Evolutionary conservation across 2,113 vertebrate species (phyloP).

Genomic region (Lynx canadensis): DNA sequence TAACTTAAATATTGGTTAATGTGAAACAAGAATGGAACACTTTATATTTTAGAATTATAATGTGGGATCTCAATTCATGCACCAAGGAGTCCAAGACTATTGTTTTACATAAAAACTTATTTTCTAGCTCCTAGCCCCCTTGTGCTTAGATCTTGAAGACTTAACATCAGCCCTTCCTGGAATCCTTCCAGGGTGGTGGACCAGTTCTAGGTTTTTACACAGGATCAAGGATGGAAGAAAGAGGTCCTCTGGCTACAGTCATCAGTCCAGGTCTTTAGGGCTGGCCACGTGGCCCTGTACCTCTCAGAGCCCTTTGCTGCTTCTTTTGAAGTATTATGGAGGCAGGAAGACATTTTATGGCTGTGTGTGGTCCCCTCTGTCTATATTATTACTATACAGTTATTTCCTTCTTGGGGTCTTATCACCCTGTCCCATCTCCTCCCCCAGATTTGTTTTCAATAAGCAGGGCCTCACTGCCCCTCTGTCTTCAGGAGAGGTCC

Average conservation of each 20-base stretch:
- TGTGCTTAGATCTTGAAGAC: not conserved
- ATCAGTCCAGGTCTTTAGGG: not conserved
- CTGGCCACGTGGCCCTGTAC: rapidly evolving
- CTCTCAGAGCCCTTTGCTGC: not conserved
- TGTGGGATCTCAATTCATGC: not conserved
- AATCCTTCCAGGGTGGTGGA: not conserved
- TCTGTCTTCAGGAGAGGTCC: not conserved
- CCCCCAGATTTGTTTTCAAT: not conserved
- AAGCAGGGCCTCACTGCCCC: not conserved
- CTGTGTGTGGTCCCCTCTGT: not conserved
- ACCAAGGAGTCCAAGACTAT: not conserved
- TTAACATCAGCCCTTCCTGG: not conserved
- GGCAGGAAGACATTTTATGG: not conserved
- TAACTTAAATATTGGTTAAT: not conserved
- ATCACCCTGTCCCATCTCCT: rapidly evolving
- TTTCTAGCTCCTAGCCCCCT: not conserved
- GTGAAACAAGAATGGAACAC: not conserved
- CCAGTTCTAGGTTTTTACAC: not conserved
- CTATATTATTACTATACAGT: not conserved
- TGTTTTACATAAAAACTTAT: not conserved
- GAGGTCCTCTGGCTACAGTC: not conserved
- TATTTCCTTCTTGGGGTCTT: not conserved
- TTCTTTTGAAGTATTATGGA: not conserved
- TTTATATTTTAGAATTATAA: not conserved
- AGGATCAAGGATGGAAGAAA: not conserved